Evolutionary conservation across 2,113 vertebrate species (phyloP), one percentile per base, ranked within the genome.

Genomic region (Pygoscelis antarcticus): DNA sequence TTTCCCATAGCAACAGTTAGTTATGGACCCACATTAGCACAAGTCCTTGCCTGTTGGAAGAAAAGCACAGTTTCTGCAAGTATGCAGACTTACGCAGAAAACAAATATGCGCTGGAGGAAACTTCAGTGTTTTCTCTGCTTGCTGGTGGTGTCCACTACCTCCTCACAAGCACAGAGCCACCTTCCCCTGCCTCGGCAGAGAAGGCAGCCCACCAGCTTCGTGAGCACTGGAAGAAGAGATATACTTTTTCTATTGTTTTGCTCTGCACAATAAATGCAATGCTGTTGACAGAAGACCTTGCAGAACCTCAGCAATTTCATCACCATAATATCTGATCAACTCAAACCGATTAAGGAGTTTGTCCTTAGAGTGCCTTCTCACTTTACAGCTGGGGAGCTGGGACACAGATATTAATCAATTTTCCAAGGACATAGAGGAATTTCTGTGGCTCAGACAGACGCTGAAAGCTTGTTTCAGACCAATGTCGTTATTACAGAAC

Each of bases 1-100:
- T 76, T 69, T 93, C 17, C 83, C 83, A 62, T 85, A 58, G 91
- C 93, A 96, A 88, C 92, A 94, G 89, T 93, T 90, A 89, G 83
- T 76, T 92, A 89, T 11, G 57, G 94, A 55, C 30, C n/a, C 47
- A 71, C 30, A 75, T 54, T 32, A 84, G 52, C 23, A 57, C 62
- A 84, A 95, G 74, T 42, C 30, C 66, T 87, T 95, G 62, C 89
- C 57, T 89, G 61, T 49, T 86, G 44, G 61, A 93, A 87, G 86
- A 89, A 83, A 57, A 52, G 21, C 26, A 66, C 2, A 29, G 30
- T 42, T 91, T 91, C 74, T 84, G 34, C 52, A 94, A 97, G 44
- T 52, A 87, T 29, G 57, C 40, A 84, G 61, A 82, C 72, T 87
- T 76, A 72, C 32, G 21, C 57, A 95, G 86, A 76, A 91, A 89